Percentiles rank a stretch among this genome's conserved stretches.
phyloP scores from a whole-genome alignment of 2,113 vertebrate genomes.

The Dolichallabes microphthalmus region DNA sequence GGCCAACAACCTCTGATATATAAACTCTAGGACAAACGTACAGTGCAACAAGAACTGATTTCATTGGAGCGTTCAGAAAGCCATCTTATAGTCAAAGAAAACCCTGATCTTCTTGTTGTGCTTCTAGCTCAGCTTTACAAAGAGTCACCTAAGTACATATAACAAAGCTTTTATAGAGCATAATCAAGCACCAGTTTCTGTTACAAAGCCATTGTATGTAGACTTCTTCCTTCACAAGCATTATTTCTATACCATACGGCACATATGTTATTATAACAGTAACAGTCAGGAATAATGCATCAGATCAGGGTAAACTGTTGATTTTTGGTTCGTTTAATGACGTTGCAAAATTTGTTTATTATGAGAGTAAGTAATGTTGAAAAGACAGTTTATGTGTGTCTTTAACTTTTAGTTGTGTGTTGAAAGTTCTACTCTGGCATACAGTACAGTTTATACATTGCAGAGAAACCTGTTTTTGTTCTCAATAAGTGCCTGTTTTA shows the following conservation, averaged over 20 bases:
- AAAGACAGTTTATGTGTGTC: background rate
- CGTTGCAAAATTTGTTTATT: background rate
- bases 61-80: background rate
- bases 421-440: background rate
- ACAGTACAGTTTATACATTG: background rate
- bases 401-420: background rate
- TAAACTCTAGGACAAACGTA: background rate
- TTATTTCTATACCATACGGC: background rate
- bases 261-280: background rate
- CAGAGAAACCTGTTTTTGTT: background rate
- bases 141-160: background rate
- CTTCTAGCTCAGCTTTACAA: background rate
- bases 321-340: background rate
- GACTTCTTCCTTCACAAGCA: background rate
- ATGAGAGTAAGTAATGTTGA: background rate
- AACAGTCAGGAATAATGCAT: background rate
- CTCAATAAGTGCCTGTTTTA: background rate
- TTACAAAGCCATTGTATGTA: background rate
- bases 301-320: background rate
- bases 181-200: background rate
- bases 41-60: background rate
- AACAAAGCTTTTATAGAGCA: background rate
- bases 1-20: slow-evolving; percentile 65
- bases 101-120: background rate
- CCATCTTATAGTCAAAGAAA: background rate